phyloP scores from a whole-genome alignment of 2,113 vertebrate species.

The Crotophaga sulcirostris region DNA sequence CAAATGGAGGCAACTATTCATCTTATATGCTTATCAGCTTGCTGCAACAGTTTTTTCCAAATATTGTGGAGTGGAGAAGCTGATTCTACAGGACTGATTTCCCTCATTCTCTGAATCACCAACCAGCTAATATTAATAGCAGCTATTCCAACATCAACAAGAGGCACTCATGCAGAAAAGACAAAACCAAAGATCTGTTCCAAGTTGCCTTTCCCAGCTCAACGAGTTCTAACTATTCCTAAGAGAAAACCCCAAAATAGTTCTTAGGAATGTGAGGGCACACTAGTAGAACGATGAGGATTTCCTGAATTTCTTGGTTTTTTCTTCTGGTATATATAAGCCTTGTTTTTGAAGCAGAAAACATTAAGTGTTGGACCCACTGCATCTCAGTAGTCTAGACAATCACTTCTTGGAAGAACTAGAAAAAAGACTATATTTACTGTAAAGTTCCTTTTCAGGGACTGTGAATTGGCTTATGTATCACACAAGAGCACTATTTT shows the following conservation, averaged over 20 bases:
- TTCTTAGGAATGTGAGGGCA: constrained; percentile 50
- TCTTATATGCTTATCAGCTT: neutral
- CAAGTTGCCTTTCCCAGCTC: constrained; percentile 66
- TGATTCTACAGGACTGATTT: constrained; percentile 2
- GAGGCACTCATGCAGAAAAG: constrained; percentile 16
- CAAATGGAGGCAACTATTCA: neutral
- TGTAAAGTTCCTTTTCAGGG: neutral
- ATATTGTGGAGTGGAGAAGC: neutral
- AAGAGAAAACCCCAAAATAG: constrained; percentile 54
- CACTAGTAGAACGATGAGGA: constrained; percentile 28
- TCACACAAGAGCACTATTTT: neutral
- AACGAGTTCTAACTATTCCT: constrained; percentile 57
- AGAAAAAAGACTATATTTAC: neutral
- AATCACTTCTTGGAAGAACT: neutral
- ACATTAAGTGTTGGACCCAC: neutral
- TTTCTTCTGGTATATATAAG: neutral
- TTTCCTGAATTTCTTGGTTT: constrained; percentile 53
- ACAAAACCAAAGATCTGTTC: constrained; percentile 58
- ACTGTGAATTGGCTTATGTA: neutral
- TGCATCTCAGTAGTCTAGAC: neutral
- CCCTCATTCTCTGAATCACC: constrained; percentile 27
- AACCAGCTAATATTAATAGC: neutral
- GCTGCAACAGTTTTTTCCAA: neutral
- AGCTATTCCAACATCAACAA: constrained; percentile 57
- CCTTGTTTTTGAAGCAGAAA: neutral